A percentile compares a stretch with the other conserved stretches of the same genome.
Conservation (phyloP, 2,888 invertebrate genomes). For the Galerucella nymphaeae region DNA sequence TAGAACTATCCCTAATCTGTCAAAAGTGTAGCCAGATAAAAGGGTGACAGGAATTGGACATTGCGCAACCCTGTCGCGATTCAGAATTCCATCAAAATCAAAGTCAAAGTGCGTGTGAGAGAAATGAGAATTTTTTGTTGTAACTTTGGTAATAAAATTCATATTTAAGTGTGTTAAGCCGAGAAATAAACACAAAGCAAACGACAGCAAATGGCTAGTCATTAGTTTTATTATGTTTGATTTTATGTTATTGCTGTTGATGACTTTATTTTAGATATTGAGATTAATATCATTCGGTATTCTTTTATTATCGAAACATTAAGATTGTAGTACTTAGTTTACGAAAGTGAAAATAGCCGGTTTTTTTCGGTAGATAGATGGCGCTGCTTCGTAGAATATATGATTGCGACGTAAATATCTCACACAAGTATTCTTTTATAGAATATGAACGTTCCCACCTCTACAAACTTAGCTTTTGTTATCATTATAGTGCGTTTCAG, state of each 20-base stretch:
- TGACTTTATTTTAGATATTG: slow-evolving; percentile 11
- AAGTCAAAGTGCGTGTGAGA: slow-evolving; percentile 17
- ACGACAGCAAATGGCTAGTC: slow-evolving; percentile 13
- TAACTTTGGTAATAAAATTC: slow-evolving; percentile 26
- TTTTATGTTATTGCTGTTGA: slow-evolving; percentile 4
- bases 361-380: too few species aligned
- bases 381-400: too few species aligned
- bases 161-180: slow-evolving; percentile 25
- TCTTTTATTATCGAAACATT: slow-evolving; percentile 51
- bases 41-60: too few species aligned
- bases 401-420: too few species aligned
- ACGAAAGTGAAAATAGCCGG: too few species aligned
- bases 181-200: slow-evolving; percentile 20
- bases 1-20: too few species aligned
- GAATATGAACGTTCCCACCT: too few species aligned
- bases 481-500: too few species aligned
- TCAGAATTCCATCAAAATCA: slow-evolving; percentile 14
- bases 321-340: slow-evolving; percentile 26
- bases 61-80: neutral
- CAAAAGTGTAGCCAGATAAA: too few species aligned
- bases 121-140: slow-evolving; percentile 20
- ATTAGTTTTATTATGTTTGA: slow-evolving; percentile 17
- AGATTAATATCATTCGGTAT: slow-evolving; percentile 14
- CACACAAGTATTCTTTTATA: too few species aligned
- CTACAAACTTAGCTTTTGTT: too few species aligned